These are phyloP conservation scores for Apis florea DNA, from an alignment of 1,140 invertebrate genomes.

Conservation along the genomic window DNA sequence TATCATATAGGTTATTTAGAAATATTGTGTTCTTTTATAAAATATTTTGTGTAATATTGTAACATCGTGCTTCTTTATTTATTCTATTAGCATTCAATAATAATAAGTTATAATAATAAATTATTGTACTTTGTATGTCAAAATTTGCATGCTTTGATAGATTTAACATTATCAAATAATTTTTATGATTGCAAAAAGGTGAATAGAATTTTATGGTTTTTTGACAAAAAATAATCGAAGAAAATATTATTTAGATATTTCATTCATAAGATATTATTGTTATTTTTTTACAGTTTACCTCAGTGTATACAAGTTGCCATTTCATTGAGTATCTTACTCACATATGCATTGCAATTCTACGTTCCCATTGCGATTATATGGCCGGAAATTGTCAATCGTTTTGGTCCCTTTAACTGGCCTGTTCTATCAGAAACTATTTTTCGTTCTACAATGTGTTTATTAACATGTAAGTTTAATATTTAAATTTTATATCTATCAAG, in stretches of 20 bases:
- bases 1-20: conserved; percentile 31
- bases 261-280: background rate
- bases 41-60: conserved; percentile 17
- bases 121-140: background rate
- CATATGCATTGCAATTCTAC: conserved; percentile 93
- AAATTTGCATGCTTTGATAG: conserved; percentile 1
- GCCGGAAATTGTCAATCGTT: conserved; percentile 79
- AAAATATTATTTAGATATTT: too few species aligned
- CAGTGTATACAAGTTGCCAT: conserved; percentile 85
- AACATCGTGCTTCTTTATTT: background rate
- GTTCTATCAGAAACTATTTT: conserved; percentile 83
- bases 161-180: background rate
- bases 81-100: background rate
- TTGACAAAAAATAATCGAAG: background rate
- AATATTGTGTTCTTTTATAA: conserved; percentile 37
- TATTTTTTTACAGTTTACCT: conserved; percentile 79
- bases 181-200: background rate
- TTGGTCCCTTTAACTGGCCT: conserved; percentile 81
- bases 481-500: background rate
- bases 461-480: conserved; percentile 86
- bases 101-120: background rate
- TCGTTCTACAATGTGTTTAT: conserved; percentile 83
- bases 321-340: conserved; percentile 87
- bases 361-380: conserved; percentile 87
- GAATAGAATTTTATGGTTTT: background rate